Evolutionary conservation across 2,797 vertebrate species (phyloP).

Genomic region (Pangasius mekongensis): DNA sequence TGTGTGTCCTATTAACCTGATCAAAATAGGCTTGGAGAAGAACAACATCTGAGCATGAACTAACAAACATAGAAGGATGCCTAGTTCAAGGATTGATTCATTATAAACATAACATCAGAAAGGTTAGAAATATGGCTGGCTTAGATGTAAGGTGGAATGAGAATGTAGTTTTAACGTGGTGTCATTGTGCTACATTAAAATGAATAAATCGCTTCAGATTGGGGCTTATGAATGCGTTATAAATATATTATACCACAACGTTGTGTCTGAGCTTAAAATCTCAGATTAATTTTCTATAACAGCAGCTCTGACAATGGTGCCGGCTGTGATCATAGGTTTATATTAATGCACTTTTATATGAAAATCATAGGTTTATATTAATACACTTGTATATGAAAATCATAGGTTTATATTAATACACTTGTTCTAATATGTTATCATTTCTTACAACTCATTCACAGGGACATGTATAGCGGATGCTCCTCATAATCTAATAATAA

Average conservation of each 20-base stretch:
- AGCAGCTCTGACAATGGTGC: not conserved
- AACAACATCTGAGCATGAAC: not conserved
- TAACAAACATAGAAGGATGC: not conserved
- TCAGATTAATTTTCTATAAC: not conserved
- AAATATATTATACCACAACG: not conserved
- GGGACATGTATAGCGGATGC: too few relatives aligned
- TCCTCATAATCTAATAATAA: not conserved
- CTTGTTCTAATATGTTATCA: not conserved
- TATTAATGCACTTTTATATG: not conserved
- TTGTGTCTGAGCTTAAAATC: not conserved
- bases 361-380: not conserved
- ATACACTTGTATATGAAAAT: not conserved
- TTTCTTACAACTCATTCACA: not conserved
- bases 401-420: not conserved
- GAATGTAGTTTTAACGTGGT: not conserved
- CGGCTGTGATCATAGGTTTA: not conserved
- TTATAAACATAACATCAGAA: conserved; percentile 33
- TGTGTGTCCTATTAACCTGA: not conserved
- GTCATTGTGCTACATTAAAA: not conserved
- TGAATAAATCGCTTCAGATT: not conserved
- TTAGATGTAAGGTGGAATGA: conserved; percentile 26
- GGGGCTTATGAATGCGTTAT: not conserved
- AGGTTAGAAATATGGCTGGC: not conserved
- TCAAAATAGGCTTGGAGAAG: not conserved
- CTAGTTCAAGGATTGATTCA: not conserved